A percentile compares a stretch with the other conserved stretches of the same genome.
phyloP scores from a whole-genome alignment of 53 echinoderm and acorn worm genomes.

The Actinopyga echinites region DNA sequence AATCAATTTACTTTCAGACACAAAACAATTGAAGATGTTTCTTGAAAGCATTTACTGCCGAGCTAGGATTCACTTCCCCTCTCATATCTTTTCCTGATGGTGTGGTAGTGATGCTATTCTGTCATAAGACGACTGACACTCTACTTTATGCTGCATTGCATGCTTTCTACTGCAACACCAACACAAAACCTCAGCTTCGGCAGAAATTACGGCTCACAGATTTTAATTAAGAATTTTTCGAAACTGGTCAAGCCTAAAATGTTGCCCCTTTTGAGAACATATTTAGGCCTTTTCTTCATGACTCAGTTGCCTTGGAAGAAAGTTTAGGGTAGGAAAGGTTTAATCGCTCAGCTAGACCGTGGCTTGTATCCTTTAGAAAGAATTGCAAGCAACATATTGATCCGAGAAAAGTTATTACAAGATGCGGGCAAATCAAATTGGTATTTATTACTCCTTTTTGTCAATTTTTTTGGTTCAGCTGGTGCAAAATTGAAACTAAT shows the following conservation, averaged over 20 bases:
- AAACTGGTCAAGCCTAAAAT: slow-evolving; percentile 38
- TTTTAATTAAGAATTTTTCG: slow-evolving; percentile 38
- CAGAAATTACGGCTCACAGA: slow-evolving; percentile 30
- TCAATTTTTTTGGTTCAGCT: slow-evolving; percentile 32
- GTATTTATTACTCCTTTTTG: slow-evolving; percentile 31
- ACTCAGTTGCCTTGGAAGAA: slow-evolving; percentile 27
- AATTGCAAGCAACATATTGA: slow-evolving; percentile 20
- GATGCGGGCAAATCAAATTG: slow-evolving; percentile 34
- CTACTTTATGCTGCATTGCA: too few relatives aligned
- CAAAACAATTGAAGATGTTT: too few relatives aligned
- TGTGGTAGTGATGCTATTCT: too few relatives aligned
- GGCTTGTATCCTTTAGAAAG: not conserved
- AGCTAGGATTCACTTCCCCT: too few relatives aligned
- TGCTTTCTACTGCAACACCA: too few relatives aligned
- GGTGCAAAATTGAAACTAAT: slow-evolving; percentile 30
- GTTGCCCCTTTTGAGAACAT: slow-evolving; percentile 14
- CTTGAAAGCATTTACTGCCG: too few relatives aligned
- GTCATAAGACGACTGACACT: too few relatives aligned
- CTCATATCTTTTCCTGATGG: too few relatives aligned
- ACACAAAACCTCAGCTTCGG: slow-evolving; percentile 1
- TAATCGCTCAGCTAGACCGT: slow-evolving; percentile 21
- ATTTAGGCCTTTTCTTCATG: slow-evolving; percentile 12
- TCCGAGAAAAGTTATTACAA: slow-evolving; percentile 26
- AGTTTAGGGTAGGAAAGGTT: slow-evolving; percentile 4
- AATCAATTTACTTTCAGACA: too few relatives aligned